Conservation (phyloP, 1,140 invertebrate species). For the Sinella curviseta region DNA sequence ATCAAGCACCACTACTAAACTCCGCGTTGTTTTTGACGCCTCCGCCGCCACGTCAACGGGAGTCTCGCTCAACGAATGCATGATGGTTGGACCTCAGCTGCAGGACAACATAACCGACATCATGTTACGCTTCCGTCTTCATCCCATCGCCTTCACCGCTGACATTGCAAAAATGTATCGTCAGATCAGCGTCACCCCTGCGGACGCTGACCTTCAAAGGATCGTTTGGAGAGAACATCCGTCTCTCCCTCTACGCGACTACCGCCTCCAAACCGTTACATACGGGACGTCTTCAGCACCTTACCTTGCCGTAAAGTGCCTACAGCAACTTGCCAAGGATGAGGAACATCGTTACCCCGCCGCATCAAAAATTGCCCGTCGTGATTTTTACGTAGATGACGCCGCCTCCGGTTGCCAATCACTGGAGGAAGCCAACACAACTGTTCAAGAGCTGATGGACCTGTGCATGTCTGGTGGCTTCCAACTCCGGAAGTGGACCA, state of each 20-base stretch:
- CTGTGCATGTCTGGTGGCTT: constrained; percentile 50
- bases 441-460: constrained; percentile 48
- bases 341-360: constrained; percentile 30
- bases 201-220: constrained; percentile 31
- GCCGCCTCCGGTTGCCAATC: constrained; percentile 52
- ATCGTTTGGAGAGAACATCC: constrained; percentile 48
- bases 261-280: no score
- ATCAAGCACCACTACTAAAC: no score
- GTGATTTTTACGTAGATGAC: constrained; percentile 55
- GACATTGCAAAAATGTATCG: no score
- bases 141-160: no score
- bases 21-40: no score
- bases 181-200: no score
- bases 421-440: constrained; percentile 50
- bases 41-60: constrained; percentile 32
- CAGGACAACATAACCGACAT: no score
- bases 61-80: constrained; percentile 47
- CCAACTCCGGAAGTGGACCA: constrained; percentile 52
- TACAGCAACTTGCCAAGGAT: constrained; percentile 46
- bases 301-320: constrained; percentile 51
- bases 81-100: no score
- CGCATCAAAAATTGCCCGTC: constrained; percentile 24
- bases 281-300: constrained; percentile 52
- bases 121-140: no score
- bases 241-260: constrained; percentile 38